Evolutionary conservation across 1,140 invertebrate species (phyloP), one percentile per base, ranked within the genome.

Genomic region (Atta texana): DNA sequence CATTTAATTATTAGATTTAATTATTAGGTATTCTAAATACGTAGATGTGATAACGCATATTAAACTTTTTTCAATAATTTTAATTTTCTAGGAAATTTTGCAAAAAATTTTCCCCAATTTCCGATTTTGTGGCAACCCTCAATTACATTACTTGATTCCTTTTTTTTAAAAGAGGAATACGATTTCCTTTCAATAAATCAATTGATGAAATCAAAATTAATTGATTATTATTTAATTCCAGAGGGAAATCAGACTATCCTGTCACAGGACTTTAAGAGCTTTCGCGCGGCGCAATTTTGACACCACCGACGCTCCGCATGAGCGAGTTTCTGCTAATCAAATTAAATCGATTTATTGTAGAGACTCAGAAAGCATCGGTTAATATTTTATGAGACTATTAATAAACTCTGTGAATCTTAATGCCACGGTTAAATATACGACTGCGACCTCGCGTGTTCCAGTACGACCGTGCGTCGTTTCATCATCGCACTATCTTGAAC

Each of bases 361-460:
- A 18, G 24, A 49, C 24, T 34, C 53, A 31, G 18, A 1, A 8
- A 71, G 68, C 3, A 39, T 49, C 0, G n/a, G 49, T 53, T 74
- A 7, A n/a, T n/a, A 55, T 74, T 55, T 31, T 34, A 44, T 12
- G 18, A 4, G 49, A 21, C 49, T 31, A 53, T 74, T 74, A 51
- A 31, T 74, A 53, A 74, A 31, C 28, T 44, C 39, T 1, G 76
- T 39, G 39, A 31, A 66, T 66, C 61, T 78, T 51, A 78, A 78
- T 31, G 59, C 61, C 76, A 28, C 61, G 39, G 61, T 49, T 66
- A 78, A 51, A 78, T 66, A 28, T 64, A 76, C 72, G 72, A 59
- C n/a, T 18, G 51, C 51, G 51, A 28, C 28, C 53, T 76, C 72
- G 72, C 31, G 31, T 53, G 16, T 5, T 68, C 49, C 49, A 14